A percentile compares a stretch with the other conserved stretches of the same genome.
phyloP scores from a whole-genome alignment of 2,113 vertebrate genomes.

The Condylura cristata region DNA sequence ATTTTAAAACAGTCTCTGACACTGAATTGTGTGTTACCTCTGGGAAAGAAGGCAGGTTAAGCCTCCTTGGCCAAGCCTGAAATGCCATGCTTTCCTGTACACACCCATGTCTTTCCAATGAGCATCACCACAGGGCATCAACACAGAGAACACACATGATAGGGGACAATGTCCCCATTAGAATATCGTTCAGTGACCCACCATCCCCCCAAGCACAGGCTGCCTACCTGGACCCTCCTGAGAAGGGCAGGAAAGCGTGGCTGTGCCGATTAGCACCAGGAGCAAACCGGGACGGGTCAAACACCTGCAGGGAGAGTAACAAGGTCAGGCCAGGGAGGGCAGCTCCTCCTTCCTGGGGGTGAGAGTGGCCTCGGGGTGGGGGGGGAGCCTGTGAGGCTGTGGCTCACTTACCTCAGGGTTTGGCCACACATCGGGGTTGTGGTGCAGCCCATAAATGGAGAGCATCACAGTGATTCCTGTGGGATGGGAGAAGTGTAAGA shows the following conservation, averaged over 20 bases:
- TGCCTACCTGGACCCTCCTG: background rate
- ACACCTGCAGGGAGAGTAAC: slow-evolving; percentile 80
- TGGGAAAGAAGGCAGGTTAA: too few relatives aligned
- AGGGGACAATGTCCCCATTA: too few relatives aligned
- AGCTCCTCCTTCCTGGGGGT: background rate
- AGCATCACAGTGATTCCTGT: slow-evolving; percentile 69
- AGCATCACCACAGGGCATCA: too few relatives aligned
- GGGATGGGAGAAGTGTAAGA: background rate
- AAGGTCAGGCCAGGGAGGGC: background rate
- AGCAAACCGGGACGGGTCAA: slow-evolving; percentile 88
- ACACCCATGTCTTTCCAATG: too few relatives aligned
- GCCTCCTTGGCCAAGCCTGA: too few relatives aligned
- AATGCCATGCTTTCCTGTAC: too few relatives aligned
- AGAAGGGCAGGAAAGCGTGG: slow-evolving; percentile 75
- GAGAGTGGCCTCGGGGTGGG: background rate
- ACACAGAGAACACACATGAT: too few relatives aligned
- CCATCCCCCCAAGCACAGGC: background rate
- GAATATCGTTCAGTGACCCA: background rate
- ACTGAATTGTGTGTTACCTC: too few relatives aligned
- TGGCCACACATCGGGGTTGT: slow-evolving; percentile 87
- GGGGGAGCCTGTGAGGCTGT: too few relatives aligned
- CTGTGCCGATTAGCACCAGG: slow-evolving; percentile 80
- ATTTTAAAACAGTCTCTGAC: too few relatives aligned
- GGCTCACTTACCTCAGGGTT: slow-evolving; percentile 80
- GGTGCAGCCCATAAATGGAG: slow-evolving; percentile 86